phyloP scores from a whole-genome alignment of 2,888 invertebrate genomes.

The Geotrupes spiniger region DNA sequence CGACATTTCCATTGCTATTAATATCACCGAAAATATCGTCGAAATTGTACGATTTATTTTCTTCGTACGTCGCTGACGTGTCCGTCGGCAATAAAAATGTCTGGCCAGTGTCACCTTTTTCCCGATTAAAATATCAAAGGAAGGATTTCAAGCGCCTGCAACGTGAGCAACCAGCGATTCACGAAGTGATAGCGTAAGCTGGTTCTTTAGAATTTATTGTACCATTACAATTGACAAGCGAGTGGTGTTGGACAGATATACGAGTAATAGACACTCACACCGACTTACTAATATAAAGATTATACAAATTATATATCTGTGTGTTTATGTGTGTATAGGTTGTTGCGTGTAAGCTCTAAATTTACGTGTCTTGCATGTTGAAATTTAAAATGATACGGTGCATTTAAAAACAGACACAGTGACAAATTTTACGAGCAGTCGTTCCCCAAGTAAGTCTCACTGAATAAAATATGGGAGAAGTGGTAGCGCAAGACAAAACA shows the following conservation, averaged over 20 bases:
- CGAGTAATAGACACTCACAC: conserved; percentile 30
- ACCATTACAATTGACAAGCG: conserved; percentile 48
- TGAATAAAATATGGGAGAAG: too few species aligned
- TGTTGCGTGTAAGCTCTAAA: too few species aligned
- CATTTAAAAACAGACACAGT: too few species aligned
- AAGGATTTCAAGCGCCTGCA: conserved; percentile 27
- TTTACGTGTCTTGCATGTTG: too few species aligned
- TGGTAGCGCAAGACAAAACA: too few species aligned
- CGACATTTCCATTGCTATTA: not conserved
- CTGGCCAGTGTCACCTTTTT: not conserved
- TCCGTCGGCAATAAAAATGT: too few species aligned
- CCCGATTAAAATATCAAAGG: conserved; percentile 9
- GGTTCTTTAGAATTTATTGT: conserved; percentile 43
- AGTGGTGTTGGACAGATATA: conserved; percentile 46
- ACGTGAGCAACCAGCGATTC: conserved; percentile 27
- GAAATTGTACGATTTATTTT: too few species aligned
- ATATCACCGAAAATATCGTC: too few species aligned
- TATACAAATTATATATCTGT: conserved; percentile 27
- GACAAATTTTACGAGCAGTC: too few species aligned
- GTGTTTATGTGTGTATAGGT: conserved; percentile 22
- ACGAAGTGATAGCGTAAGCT: conserved; percentile 21
- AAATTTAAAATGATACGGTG: too few species aligned
- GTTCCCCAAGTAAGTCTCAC: too few species aligned
- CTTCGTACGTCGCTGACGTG: too few species aligned
- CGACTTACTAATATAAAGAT: conserved; percentile 27